Percentiles rank a stretch among this genome's conserved stretches.
Evolutionary conservation across 2,888 invertebrate species (phyloP).

Genomic region (Cephus pygmeus): DNA sequence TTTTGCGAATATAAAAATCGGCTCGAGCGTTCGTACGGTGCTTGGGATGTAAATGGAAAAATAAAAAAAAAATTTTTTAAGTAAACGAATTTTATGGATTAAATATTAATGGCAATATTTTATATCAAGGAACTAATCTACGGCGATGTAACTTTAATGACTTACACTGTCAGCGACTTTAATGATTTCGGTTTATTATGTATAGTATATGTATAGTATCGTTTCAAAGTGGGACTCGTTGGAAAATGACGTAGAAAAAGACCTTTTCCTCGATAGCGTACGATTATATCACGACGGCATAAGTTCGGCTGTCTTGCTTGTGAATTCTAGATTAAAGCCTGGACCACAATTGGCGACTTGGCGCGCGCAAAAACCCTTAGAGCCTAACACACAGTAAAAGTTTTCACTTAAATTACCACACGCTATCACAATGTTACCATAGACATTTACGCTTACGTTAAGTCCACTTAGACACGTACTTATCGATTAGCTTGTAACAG

Average conservation of each 20-base stretch:
- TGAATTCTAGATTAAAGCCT: conserved; percentile 49
- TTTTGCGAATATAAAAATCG: neutral
- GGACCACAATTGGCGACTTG: conserved; percentile 49
- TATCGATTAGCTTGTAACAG: neutral
- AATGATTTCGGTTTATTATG: neutral
- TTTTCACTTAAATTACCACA: neutral
- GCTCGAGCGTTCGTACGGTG: neutral
- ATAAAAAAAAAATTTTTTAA: neutral
- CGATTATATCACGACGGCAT: neutral
- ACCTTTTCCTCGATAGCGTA: neutral
- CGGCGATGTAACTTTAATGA: neutral
- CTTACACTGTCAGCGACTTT: neutral
- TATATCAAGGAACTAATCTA: neutral
- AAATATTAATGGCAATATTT: neutral
- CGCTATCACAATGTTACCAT: neutral
- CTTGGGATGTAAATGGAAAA: neutral
- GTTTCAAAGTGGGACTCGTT: neutral
- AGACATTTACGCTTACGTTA: neutral
- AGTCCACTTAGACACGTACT: neutral
- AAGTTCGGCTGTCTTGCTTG: neutral
- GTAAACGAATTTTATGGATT: neutral
- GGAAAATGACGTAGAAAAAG: neutral
- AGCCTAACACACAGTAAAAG: conserved; percentile 2
- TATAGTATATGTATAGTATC: neutral
- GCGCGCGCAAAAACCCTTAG: conserved; percentile 31